Evolutionary conservation across 2,888 invertebrate genomes (phyloP).

Genomic region (Trissoscelio sp.): DNA sequence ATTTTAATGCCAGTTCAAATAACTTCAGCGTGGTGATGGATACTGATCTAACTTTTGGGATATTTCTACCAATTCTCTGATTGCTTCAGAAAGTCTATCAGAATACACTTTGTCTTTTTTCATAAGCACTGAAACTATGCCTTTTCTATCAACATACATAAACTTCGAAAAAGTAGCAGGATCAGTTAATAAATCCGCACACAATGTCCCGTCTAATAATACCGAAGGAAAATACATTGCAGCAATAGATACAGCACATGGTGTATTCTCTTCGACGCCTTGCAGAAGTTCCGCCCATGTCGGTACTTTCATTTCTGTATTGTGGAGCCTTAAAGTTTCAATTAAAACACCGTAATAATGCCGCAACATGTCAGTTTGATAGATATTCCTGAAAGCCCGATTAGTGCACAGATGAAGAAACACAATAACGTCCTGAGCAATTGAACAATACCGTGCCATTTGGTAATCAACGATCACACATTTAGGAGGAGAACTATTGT

Average conservation of each 20-base stretch:
- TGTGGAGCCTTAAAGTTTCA: slow-evolving; percentile 41
- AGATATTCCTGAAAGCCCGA: slow-evolving; percentile 43
- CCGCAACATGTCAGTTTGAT: slow-evolving; percentile 50
- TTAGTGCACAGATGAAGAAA: slow-evolving; percentile 65
- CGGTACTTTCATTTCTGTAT: slow-evolving; percentile 78
- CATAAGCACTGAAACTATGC: slow-evolving; percentile 73
- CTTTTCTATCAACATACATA: slow-evolving; percentile 72
- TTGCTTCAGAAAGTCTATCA: slow-evolving; percentile 72
- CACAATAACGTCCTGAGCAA: slow-evolving; percentile 65
- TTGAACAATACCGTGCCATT: slow-evolving; percentile 84
- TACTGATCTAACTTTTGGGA: slow-evolving; percentile 62
- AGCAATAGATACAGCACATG: slow-evolving; percentile 76
- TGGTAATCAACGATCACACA: slow-evolving; percentile 89
- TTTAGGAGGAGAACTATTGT: slow-evolving; percentile 84
- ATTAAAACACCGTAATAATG: slow-evolving; percentile 63
- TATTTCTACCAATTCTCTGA: slow-evolving; percentile 72
- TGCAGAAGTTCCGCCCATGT: slow-evolving; percentile 75
- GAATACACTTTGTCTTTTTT: slow-evolving; percentile 73
- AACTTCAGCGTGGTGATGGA: slow-evolving; percentile 42
- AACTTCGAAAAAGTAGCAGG: slow-evolving; percentile 69
- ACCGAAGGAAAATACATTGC: slow-evolving; percentile 76
- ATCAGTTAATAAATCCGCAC: slow-evolving; percentile 72
- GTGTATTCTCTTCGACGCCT: slow-evolving; percentile 77
- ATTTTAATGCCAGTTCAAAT: no score
- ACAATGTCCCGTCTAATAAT: slow-evolving; percentile 73